Conservation (phyloP, 2,797 vertebrate genomes). For the Mycteria americana region DNA sequence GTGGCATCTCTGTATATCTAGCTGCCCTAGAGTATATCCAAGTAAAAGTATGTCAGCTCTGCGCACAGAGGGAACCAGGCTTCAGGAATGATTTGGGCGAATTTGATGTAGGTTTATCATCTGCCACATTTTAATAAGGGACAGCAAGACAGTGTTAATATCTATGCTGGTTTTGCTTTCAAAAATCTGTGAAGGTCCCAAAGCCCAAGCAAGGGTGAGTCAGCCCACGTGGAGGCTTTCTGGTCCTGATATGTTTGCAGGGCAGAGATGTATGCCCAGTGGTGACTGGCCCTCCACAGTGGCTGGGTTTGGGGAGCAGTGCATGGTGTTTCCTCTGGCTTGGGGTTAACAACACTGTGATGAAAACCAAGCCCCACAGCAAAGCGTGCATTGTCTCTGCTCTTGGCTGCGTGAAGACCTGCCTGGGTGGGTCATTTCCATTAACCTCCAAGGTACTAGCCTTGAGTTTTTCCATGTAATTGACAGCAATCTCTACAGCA, state of each 20-base stretch:
- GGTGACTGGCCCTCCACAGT: rapidly evolving
- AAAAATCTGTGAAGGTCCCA: neutral
- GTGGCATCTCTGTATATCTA: too few relatives aligned
- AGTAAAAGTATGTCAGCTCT: neutral
- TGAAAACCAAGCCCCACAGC: neutral
- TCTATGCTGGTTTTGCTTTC: neutral
- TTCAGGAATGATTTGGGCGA: neutral
- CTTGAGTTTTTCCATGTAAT: neutral
- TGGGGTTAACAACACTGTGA: neutral
- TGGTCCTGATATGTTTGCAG: neutral
- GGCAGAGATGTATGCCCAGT: neutral
- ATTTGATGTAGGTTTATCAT: neutral
- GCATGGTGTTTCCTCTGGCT: rapidly evolving
- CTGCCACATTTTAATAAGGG: neutral
- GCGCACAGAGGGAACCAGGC: neutral
- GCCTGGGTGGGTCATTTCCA: neutral
- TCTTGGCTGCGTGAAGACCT: neutral
- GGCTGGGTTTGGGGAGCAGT: neutral
- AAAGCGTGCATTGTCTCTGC: rapidly evolving
- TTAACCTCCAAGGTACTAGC: neutral
- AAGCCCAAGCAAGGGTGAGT: neutral
- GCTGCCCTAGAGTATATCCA: neutral
- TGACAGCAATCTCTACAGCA: neutral
- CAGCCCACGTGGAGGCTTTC: neutral
- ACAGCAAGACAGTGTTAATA: neutral